phyloP scores from a whole-genome alignment of 2,113 vertebrate species.

The Nasalis larvatus region DNA sequence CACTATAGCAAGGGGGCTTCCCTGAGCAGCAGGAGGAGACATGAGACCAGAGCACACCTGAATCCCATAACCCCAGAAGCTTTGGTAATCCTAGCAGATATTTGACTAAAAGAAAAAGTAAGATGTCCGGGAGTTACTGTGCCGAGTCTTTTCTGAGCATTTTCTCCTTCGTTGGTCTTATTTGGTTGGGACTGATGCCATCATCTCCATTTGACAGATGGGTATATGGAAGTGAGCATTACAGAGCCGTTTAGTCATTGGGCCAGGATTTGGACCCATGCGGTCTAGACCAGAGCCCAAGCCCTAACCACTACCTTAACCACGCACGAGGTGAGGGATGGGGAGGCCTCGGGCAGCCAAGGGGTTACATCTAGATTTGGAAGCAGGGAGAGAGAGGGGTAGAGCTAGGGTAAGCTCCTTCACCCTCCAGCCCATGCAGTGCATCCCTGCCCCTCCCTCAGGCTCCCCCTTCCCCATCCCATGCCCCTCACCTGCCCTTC shows the following conservation, averaged over 20 bases:
- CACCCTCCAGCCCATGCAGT: neutral
- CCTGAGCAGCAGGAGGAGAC: neutral
- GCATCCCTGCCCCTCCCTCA: neutral
- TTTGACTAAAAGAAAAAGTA: neutral
- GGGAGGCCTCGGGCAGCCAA: neutral
- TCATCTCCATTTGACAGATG: neutral
- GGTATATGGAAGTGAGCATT: neutral
- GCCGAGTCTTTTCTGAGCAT: neutral
- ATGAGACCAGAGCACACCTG: neutral
- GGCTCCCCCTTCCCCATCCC: neutral
- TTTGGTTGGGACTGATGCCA: neutral
- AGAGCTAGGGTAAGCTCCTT: neutral
- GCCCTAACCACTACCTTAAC: neutral
- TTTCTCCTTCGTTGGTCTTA: neutral
- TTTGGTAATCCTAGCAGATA: neutral
- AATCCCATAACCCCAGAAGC: neutral
- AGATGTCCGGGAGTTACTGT: neutral
- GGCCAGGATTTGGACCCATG: neutral
- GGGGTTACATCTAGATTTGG: neutral
- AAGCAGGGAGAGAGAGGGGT: neutral
- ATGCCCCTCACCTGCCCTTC: neutral
- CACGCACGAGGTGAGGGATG: accelerated
- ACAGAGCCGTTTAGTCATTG: neutral
- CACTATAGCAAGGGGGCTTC: neutral
- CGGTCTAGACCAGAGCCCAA: neutral